Evolutionary conservation across 2,888 invertebrate species (phyloP).

Genomic region (Digitonthophagus gazella): DNA sequence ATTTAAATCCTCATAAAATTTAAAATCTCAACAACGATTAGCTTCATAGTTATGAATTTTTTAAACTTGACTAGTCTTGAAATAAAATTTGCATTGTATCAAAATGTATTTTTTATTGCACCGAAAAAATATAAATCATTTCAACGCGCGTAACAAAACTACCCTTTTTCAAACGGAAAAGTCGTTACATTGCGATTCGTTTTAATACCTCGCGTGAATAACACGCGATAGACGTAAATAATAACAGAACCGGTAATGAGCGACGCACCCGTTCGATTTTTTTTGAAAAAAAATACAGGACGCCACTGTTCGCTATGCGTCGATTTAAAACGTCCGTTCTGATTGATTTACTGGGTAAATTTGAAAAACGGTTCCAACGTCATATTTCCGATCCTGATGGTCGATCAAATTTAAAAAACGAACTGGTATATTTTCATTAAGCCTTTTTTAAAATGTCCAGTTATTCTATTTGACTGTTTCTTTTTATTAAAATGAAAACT

Average conservation of each 20-base stretch:
- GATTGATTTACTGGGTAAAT: background rate
- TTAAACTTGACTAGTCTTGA: no score
- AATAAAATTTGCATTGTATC: no score
- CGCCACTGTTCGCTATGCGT: no score
- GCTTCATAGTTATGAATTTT: no score
- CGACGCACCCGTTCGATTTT: background rate
- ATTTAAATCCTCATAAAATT: no score
- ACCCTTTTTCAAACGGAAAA: no score
- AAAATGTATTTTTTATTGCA: no score
- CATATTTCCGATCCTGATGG: background rate
- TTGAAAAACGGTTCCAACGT: background rate
- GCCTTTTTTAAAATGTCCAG: background rate
- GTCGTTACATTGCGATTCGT: no score
- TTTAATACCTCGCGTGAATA: background rate
- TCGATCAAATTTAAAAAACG: background rate
- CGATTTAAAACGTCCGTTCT: background rate
- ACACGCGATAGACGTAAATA: background rate
- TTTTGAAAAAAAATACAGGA: background rate
- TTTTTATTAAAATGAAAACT: background rate
- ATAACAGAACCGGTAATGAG: background rate
- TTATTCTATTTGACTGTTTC: no score
- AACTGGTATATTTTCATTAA: background rate
- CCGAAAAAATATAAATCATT: no score
- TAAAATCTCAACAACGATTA: no score
- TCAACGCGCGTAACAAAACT: no score